Conservation (phyloP, 2,113 vertebrate species). For the Hypanus sabinus region DNA sequence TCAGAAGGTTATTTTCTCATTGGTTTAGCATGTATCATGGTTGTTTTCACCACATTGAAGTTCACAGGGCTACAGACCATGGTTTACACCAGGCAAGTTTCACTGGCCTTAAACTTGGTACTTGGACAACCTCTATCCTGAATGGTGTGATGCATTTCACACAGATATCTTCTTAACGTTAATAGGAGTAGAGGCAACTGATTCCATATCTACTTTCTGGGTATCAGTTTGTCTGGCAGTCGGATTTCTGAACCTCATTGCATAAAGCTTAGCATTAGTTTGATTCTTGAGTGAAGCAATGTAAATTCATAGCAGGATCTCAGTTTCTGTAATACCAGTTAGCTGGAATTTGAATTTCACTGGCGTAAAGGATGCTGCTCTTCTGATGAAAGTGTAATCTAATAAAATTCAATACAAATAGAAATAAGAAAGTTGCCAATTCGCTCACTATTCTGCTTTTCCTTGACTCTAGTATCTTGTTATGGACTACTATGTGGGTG, state of each 20-base stretch:
- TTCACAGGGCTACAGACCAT: neutral
- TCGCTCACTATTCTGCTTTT: neutral
- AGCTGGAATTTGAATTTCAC: neutral
- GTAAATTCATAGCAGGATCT: neutral
- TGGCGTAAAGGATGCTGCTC: neutral
- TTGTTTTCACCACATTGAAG: neutral
- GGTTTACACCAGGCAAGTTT: neutral
- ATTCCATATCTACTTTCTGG: neutral
- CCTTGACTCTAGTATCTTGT: constrained; percentile 78
- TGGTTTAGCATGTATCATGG: neutral
- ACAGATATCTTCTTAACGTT: neutral
- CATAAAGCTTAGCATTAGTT: neutral
- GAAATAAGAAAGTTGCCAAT: neutral
- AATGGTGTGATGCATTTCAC: neutral
- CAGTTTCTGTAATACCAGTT: neutral
- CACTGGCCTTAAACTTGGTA: neutral
- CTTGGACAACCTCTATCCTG: neutral
- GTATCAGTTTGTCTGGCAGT: neutral
- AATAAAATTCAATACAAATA: neutral
- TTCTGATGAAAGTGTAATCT: neutral
- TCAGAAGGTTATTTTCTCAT: neutral
- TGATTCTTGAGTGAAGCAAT: neutral
- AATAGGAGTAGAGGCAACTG: neutral
- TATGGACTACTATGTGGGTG: constrained; percentile 99
- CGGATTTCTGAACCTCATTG: neutral